Percentiles rank a stretch among this genome's conserved stretches.
These are phyloP conservation scores for Drosophila pectinifera DNA, from an alignment of 1,140 invertebrate species.

Conservation along the genomic window DNA sequence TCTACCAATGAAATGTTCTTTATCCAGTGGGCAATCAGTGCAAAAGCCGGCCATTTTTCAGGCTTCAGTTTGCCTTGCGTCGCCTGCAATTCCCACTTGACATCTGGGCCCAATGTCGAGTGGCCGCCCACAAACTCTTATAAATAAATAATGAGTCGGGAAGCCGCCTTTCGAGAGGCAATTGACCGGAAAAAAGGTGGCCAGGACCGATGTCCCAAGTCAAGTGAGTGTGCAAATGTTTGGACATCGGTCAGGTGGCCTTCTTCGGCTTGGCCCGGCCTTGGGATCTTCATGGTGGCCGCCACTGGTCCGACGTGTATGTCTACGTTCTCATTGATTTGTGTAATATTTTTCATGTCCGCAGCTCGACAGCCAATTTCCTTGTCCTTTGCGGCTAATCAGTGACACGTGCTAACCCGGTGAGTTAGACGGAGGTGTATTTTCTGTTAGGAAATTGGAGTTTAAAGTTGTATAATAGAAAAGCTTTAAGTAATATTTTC, in stretches of 20 bases:
- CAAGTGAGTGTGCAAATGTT: slow-evolving; percentile 56
- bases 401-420: slow-evolving; percentile 43
- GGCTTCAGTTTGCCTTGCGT: background rate
- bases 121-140: slow-evolving; percentile 29
- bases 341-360: slow-evolving; percentile 44
- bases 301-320: slow-evolving; percentile 9
- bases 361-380: slow-evolving; percentile 10
- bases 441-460: background rate
- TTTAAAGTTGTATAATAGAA: background rate
- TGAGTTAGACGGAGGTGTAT: slow-evolving; percentile 1
- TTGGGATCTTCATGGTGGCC: slow-evolving; percentile 1
- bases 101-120: slow-evolving; percentile 3
- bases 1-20: background rate
- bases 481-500: too few species aligned
- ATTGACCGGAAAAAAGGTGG: slow-evolving; percentile 69
- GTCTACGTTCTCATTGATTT: slow-evolving; percentile 41
- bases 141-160: slow-evolving; percentile 65
- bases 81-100: slow-evolving; percentile 23
- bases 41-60: slow-evolving; percentile 16
- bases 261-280: slow-evolving; percentile 2
- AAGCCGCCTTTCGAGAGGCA: slow-evolving; percentile 52
- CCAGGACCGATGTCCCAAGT: slow-evolving; percentile 39
- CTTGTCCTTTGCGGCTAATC: slow-evolving; percentile 25
- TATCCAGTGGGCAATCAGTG: background rate
- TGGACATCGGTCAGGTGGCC: slow-evolving; percentile 52